phyloP scores from a whole-genome alignment of 2,888 invertebrate species.

The Hybos culiciformis region DNA sequence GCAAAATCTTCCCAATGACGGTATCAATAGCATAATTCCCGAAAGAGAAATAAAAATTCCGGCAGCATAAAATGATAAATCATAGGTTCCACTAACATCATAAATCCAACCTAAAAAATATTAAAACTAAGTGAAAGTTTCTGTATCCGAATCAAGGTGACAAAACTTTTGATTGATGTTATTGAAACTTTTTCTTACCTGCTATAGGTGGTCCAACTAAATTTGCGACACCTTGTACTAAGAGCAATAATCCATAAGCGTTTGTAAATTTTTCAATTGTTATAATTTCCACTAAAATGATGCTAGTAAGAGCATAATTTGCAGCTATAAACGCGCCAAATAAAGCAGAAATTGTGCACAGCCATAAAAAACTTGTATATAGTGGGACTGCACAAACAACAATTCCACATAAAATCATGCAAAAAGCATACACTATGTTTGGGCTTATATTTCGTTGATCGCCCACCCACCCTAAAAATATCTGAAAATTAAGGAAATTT shows the following conservation, averaged over 20 bases:
- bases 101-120: conserved; percentile 59
- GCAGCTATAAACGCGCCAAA: conserved; percentile 86
- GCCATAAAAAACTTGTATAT: conserved; percentile 20
- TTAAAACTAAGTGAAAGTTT: conserved; percentile 5
- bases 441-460: conserved; percentile 68
- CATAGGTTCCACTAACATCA: conserved; percentile 63
- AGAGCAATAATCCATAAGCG: conserved; percentile 74
- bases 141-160: not conserved
- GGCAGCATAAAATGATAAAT: conserved; percentile 66
- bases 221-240: conserved; percentile 83
- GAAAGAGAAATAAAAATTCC: conserved; percentile 52
- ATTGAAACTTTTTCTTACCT: conserved; percentile 41
- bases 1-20: conserved; percentile 14
- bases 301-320: conserved; percentile 81
- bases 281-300: conserved; percentile 78
- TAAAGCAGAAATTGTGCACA: conserved; percentile 54
- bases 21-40: conserved; percentile 15
- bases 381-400: conserved; percentile 55
- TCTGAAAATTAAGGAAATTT: conserved; percentile 40
- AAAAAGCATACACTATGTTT: conserved; percentile 63
- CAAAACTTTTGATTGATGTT: not conserved
- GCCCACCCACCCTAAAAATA: conserved; percentile 75
- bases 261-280: conserved; percentile 83
- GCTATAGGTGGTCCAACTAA: conserved; percentile 80
- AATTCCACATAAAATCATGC: conserved; percentile 59